Evolutionary conservation across 1,140 invertebrate genomes (phyloP).

Genomic region (Panagrolaimus sp.): DNA sequence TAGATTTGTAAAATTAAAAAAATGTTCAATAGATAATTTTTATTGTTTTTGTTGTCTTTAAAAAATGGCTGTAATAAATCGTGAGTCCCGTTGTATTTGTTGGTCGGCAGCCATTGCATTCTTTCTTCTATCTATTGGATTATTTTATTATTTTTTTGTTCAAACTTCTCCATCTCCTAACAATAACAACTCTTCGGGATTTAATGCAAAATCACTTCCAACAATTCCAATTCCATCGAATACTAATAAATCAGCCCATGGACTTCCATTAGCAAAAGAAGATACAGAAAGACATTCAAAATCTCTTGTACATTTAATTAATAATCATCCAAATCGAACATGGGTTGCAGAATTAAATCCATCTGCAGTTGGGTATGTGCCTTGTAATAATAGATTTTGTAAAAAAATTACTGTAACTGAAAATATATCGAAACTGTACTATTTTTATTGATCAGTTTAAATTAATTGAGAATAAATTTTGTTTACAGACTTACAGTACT

Average conservation of each 20-base stretch:
- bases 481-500: background rate
- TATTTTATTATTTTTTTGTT: conserved; percentile 9
- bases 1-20: no score
- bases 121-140: background rate
- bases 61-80: background rate
- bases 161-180: background rate
- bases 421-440: no score
- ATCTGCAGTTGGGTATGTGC: background rate
- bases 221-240: background rate
- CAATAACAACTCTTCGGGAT: background rate
- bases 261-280: background rate
- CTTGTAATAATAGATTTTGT: no score
- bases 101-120: background rate
- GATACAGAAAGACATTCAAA: background rate
- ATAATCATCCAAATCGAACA: background rate
- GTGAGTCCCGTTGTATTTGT: conserved; percentile 1
- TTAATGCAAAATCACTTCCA: background rate
- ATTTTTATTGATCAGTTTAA: no score
- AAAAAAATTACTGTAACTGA: no score
- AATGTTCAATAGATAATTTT: no score
- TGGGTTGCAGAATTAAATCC: background rate
- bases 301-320: background rate
- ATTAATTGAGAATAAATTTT: background rate
- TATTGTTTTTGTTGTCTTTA: background rate
- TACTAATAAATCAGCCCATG: background rate